Evolutionary conservation across 64 coral and sea anemone species (phyloP).

Genomic region (Dendronephthya gigantea): DNA sequence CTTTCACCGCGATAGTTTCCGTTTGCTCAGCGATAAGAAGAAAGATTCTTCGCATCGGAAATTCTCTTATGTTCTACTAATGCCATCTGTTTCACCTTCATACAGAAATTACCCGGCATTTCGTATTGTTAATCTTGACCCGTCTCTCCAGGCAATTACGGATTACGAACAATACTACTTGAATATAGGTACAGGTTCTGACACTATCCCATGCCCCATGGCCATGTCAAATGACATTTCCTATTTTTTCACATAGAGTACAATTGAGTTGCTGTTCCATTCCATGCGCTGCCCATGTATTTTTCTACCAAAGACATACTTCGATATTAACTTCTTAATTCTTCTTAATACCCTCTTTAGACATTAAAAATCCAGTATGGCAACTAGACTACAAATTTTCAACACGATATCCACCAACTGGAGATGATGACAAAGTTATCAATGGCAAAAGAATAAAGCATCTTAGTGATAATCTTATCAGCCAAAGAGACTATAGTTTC

Average conservation of each 20-base stretch:
- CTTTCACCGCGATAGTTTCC: conserved; percentile 58
- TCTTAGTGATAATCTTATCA: conserved; percentile 65
- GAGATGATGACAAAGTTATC: conserved; percentile 26
- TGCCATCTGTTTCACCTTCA: conserved; percentile 46
- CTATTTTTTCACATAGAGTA: no score
- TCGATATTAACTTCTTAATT: neutral
- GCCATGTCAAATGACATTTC: no score
- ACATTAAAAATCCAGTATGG: conserved; percentile 53
- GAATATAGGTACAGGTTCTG: conserved; percentile 67
- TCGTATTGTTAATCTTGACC: conserved; percentile 38
- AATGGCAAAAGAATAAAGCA: conserved; percentile 62
- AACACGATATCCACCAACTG: conserved; percentile 51
- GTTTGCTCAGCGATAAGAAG: conserved; percentile 22
- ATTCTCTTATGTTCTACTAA: conserved; percentile 36
- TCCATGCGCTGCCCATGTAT: no score
- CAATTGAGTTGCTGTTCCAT: no score
- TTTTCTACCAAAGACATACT: neutral
- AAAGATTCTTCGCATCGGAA: neutral
- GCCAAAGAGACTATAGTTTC: conserved; percentile 48
- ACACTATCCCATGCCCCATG: conserved; percentile 11
- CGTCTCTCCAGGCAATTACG: conserved; percentile 14
- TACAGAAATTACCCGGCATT: conserved; percentile 61
- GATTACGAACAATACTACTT: conserved; percentile 79
- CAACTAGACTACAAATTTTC: conserved; percentile 57
- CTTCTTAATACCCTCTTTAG: neutral